phyloP scores from a whole-genome alignment of 2,888 invertebrate species.

The Tetramorium bicarinatum region DNA sequence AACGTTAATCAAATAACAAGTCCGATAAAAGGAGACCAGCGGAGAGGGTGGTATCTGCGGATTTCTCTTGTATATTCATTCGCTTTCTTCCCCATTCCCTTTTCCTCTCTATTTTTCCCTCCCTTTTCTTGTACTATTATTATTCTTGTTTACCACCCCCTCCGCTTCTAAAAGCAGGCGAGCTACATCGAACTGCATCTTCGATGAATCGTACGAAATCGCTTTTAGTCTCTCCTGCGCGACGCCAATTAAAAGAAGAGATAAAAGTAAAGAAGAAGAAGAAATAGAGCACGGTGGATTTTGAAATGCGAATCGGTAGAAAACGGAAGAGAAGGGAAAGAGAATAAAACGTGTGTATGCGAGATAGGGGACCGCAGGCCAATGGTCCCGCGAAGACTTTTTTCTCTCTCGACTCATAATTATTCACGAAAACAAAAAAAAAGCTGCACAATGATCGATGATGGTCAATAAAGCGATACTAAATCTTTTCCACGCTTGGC shows the following conservation, averaged over 20 bases:
- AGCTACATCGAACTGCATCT: conserved; percentile 28
- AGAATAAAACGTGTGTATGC: conserved; percentile 43
- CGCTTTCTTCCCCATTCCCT: neutral
- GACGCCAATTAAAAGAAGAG: conserved; percentile 17
- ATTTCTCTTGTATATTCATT: neutral
- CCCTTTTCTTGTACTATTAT: neutral
- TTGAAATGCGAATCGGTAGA: conserved; percentile 23
- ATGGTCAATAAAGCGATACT: conserved; percentile 63
- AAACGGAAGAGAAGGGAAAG: conserved; percentile 51
- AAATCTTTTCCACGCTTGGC: conserved; percentile 54
- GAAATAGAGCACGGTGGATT: neutral
- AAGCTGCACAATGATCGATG: conserved; percentile 64
- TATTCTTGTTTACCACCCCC: conserved; percentile 41
- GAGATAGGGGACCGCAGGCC: conserved; percentile 23
- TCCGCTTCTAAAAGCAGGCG: conserved; percentile 47
- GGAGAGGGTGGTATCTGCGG: conserved; percentile 55
- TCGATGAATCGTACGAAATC: conserved; percentile 33
- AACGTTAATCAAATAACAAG: conserved; percentile 78
- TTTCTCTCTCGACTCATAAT: conserved; percentile 58
- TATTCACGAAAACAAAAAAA: conserved; percentile 18
- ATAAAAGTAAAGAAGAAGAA: neutral
- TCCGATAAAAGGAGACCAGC: conserved; percentile 66
- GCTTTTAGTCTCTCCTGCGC: conserved; percentile 48
- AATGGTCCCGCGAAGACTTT: conserved; percentile 18
- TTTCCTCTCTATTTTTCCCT: neutral